Percentiles rank a stretch among this genome's conserved stretches.
phyloP scores from a whole-genome alignment of 2,888 invertebrate genomes.

The Phlogophora meticulosa region DNA sequence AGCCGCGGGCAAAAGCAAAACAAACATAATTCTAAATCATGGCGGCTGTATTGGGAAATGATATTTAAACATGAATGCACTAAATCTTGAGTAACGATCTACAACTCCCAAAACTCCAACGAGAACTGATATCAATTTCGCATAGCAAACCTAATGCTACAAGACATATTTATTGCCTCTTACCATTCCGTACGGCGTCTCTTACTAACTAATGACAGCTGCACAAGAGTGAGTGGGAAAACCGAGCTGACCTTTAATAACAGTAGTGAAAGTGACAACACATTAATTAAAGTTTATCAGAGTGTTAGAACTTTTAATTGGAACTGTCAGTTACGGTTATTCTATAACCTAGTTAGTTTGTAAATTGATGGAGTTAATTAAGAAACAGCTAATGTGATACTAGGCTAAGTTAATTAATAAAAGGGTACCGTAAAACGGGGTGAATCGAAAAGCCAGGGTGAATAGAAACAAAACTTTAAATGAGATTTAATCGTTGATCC shows the following conservation, averaged over 20 bases:
- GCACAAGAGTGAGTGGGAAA: constrained; percentile 10
- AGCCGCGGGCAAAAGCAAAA: too few species aligned
- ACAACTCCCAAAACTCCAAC: constrained; percentile 14
- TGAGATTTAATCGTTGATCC: too few species aligned
- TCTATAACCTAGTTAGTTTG: constrained; percentile 32
- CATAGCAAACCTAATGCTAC: constrained; percentile 37
- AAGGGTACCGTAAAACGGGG: too few species aligned
- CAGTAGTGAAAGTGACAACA: constrained; percentile 60
- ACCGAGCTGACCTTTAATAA: constrained; percentile 43
- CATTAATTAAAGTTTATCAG: constrained; percentile 66
- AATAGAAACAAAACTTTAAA: too few species aligned
- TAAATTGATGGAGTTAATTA: constrained; percentile 29
- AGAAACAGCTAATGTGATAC: constrained; percentile 3
- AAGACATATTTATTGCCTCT: constrained; percentile 46
- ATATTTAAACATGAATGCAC: constrained; percentile 22
- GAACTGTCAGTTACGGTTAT: constrained; percentile 50
- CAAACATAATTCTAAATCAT: not conserved
- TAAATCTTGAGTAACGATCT: constrained; percentile 28
- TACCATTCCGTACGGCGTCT: constrained; percentile 7
- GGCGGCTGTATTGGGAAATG: not conserved
- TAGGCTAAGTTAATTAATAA: not conserved
- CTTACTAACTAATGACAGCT: constrained; percentile 11
- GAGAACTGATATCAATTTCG: constrained; percentile 36
- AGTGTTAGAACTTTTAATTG: constrained; percentile 67
- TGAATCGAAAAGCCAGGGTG: too few species aligned